These are phyloP conservation scores for Mystacides longicornis DNA, from an alignment of 2,888 invertebrate species.

Conservation along the genomic window DNA sequence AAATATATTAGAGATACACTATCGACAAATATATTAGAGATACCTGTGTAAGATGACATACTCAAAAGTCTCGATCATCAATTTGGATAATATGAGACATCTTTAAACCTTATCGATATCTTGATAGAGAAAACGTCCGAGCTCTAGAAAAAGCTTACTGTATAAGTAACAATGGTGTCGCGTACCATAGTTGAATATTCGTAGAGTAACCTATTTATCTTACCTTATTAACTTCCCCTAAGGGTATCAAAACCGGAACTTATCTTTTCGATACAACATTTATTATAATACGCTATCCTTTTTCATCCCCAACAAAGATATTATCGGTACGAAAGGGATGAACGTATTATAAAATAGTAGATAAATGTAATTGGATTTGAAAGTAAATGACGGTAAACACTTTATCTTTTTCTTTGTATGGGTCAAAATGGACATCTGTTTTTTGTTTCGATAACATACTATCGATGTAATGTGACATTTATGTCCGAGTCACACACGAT, in stretches of 20 bases:
- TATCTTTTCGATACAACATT: background rate
- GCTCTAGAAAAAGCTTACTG: too few species aligned
- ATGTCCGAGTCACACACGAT: constrained; percentile 1
- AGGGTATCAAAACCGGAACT: background rate
- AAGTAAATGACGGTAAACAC: constrained; percentile 1
- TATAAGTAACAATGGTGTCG: too few species aligned
- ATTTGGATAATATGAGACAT: too few species aligned
- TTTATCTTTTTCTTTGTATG: background rate
- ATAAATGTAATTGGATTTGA: background rate
- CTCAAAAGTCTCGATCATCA: too few species aligned
- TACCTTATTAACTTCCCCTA: constrained; percentile 2
- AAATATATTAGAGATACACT: too few species aligned
- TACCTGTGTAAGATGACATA: too few species aligned
- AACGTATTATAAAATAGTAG: background rate
- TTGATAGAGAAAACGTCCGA: too few species aligned
- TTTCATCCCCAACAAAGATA: background rate
- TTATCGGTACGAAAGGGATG: background rate
- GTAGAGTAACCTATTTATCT: background rate
- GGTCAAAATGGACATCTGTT: constrained; percentile 19
- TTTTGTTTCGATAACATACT: constrained; percentile 18
- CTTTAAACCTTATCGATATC: too few species aligned
- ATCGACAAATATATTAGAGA: too few species aligned
- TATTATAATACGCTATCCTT: background rate
- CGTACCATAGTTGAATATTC: background rate
- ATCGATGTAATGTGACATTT: constrained; percentile 16